These are phyloP conservation scores for Spermophilus dauricus DNA, from an alignment of 2,113 vertebrate genomes.

Conservation along the genomic window DNA sequence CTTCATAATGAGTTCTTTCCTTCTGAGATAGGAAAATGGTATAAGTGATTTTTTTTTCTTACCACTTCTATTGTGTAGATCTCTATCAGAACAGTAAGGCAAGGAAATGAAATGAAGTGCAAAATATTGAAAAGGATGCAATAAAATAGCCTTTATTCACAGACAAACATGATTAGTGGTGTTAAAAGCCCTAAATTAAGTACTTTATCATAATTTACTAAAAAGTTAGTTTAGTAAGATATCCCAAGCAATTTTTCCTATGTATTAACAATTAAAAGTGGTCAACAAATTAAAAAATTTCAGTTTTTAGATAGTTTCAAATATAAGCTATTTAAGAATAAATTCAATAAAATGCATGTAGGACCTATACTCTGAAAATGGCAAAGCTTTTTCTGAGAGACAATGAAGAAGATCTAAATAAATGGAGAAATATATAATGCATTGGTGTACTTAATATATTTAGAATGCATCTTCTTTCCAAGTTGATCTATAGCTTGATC, in stretches of 20 bases:
- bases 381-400: neutral
- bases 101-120: neutral
- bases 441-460: neutral
- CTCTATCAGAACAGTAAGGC: neutral
- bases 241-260: neutral
- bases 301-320: neutral
- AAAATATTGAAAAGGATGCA: neutral
- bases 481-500: neutral
- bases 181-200: neutral
- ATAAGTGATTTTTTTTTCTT: neutral
- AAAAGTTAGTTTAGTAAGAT: neutral
- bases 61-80: neutral
- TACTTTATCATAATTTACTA: neutral
- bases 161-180: neutral
- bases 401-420: neutral
- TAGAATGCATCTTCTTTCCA: neutral
- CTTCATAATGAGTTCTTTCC: neutral
- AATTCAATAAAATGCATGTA: neutral
- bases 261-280: neutral
- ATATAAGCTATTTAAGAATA: neutral
- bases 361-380: neutral
- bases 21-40: neutral
- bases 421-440: neutral
- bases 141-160: neutral
- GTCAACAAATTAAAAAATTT: neutral